These are phyloP conservation scores for Zaprionus davidi DNA, from an alignment of 1,140 invertebrate genomes.

Conservation along the genomic window DNA sequence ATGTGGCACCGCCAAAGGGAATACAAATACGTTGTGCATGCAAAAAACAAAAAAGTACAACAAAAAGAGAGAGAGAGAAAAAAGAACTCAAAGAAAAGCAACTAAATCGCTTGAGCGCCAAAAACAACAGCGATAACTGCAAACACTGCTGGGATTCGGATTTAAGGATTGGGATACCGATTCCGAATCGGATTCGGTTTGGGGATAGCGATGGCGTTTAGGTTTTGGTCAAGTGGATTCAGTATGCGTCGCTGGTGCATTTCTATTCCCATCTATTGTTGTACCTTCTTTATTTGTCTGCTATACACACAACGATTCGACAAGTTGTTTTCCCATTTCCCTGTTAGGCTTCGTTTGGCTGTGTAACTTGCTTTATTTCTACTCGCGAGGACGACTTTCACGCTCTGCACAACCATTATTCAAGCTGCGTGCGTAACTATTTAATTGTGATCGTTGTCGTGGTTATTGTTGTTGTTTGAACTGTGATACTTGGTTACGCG, in stretches of 20 bases:
- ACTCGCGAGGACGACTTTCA: conserved; percentile 55
- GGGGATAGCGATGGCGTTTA: conserved; percentile 12
- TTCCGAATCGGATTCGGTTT: conserved; percentile 8
- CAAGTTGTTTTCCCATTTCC: conserved; percentile 31
- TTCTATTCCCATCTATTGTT: conserved; percentile 18
- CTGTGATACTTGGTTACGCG: conserved; percentile 46
- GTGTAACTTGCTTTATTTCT: conserved; percentile 46
- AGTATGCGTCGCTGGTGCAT: conserved; percentile 24
- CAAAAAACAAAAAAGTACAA: conserved; percentile 36
- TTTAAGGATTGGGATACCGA: conserved; percentile 10
- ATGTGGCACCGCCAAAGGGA: conserved; percentile 68
- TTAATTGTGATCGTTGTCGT: conserved; percentile 13
- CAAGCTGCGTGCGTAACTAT: conserved; percentile 44
- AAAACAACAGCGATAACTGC: conserved; percentile 52
- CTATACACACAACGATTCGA: conserved; percentile 5
- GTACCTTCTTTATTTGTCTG: conserved; percentile 32
- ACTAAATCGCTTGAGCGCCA: conserved; percentile 60
- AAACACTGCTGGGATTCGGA: conserved; percentile 26
- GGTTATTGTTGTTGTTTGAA: conserved; percentile 15
- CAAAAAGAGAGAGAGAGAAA: not conserved
- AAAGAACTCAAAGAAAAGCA: conserved; percentile 21
- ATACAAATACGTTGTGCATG: conserved; percentile 72
- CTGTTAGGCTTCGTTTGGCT: conserved; percentile 23
- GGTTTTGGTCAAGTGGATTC: conserved; percentile 72
- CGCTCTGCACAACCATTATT: conserved; percentile 37